Base-by-base conservation (phyloP, 1,140 invertebrate species). In the Nasonia longicornis region DNA sequence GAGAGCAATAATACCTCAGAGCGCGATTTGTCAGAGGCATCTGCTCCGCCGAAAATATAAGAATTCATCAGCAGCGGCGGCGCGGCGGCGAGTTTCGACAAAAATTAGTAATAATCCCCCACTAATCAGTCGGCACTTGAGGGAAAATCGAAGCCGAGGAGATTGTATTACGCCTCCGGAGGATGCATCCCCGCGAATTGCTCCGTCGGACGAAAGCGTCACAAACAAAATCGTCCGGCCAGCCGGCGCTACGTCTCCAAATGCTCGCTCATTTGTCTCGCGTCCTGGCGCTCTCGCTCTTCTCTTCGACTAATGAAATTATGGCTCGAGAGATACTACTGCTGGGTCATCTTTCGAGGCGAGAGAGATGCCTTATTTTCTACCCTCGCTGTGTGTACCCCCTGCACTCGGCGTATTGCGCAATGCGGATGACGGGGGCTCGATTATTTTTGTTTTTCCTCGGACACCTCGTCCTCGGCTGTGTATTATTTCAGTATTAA, bases 261-360 rank as follows among this genome's bases (percentile, higher is more conserved):
- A 89, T 90, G 88, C 86, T 87, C 86, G 85, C 89, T 91, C 89
- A 88, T 91, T 91, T 91, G 89, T 91, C 88, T 89, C 88, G 86
- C 86, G 86, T 58, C 52, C 3, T n/a, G 52, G 52, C 69, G 35
- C 58, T 52, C 84, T 84, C 38, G 12, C 42, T 85, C 70, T 38
- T 31, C 31, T 31, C 31, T n/a, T 26, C n/a, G 85, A 86, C 88
- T 90, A 91, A 91, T 91, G 89, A 91, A 91, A 91, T 91, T 91
- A 91, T 90, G 88, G 88, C 88, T 83, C 3, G 67, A 85, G 82
- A 58, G 20, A 58, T 58, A 58, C 20, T 58, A n/a, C 52, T 58
- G 52, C 31, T 45, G 48, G 69, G 67, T 79, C 77, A 71, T 79
- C 77, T 69, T 79, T 58, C 77, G n/a, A 67, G 31, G 31, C 22